These are phyloP conservation scores for Gallinago undulata DNA, from an alignment of 2,113 vertebrate genomes.

Conservation along the genomic window DNA sequence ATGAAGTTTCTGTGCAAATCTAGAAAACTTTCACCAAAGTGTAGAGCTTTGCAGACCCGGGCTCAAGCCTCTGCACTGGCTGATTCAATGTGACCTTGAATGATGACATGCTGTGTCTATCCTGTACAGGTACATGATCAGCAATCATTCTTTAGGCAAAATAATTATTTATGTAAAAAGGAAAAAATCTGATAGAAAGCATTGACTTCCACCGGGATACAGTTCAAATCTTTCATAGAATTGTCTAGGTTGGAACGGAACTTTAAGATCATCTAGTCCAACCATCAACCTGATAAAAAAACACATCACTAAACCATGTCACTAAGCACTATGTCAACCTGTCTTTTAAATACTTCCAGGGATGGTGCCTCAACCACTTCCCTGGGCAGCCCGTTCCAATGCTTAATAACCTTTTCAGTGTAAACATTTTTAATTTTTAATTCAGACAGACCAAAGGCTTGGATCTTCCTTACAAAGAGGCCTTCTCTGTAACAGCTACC, in stretches of 20 bases:
- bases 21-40: neutral
- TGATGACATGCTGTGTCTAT: fast-evolving
- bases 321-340: too few relatives aligned
- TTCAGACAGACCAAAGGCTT: neutral
- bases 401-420: too few relatives aligned
- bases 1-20: neutral
- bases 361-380: too few relatives aligned
- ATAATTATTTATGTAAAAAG: neutral
- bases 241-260: too few relatives aligned
- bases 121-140: neutral
- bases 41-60: neutral
- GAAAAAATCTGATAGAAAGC: neutral
- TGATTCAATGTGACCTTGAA: neutral
- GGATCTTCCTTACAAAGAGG: neutral
- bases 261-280: too few relatives aligned
- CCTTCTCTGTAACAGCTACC: neutral
- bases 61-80: neutral
- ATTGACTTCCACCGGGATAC: neutral
- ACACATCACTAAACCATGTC: too few relatives aligned
- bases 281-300: too few relatives aligned
- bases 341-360: too few relatives aligned
- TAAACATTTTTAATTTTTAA: too few relatives aligned
- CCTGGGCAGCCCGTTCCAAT: too few relatives aligned
- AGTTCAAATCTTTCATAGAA: neutral
- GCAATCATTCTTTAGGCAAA: neutral